These are phyloP conservation scores for Papilio glaucus DNA, from an alignment of 1,140 invertebrate genomes.

Conservation along the genomic window DNA sequence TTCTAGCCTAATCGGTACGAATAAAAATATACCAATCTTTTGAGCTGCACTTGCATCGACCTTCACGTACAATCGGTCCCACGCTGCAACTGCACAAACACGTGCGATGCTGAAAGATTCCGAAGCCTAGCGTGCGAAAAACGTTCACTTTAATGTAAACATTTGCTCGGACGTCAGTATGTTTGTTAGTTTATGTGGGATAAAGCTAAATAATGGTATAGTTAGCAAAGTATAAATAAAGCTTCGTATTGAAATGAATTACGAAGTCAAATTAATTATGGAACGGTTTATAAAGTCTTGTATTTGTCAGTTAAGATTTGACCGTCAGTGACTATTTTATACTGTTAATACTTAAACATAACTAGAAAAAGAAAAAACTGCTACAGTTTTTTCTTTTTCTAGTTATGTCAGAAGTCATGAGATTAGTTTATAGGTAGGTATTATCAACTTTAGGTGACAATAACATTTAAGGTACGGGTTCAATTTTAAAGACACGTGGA, in stretches of 20 bases:
- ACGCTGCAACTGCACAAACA: constrained; percentile 35
- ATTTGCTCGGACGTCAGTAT: constrained; percentile 12
- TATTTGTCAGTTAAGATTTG: no score
- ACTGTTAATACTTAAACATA: no score
- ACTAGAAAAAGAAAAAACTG: no score
- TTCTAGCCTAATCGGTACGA: background rate
- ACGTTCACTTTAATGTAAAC: constrained; percentile 1
- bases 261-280: no score
- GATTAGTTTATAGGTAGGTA: no score
- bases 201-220: constrained; percentile 13
- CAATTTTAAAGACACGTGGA: no score
- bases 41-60: constrained; percentile 18
- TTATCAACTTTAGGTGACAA: no score
- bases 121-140: constrained; percentile 25
- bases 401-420: no score
- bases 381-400: no score
- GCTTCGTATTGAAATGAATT: background rate
- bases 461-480: no score
- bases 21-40: background rate
- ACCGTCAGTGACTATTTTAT: no score
- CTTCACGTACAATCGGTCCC: constrained; percentile 13
- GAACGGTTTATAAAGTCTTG: no score
- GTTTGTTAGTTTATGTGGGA: constrained; percentile 5
- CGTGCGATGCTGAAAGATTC: constrained; percentile 28
- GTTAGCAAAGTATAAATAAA: constrained; percentile 2